Base-by-base conservation (phyloP, 2,113 vertebrate genomes). In the Eonycteris spelaea region DNA sequence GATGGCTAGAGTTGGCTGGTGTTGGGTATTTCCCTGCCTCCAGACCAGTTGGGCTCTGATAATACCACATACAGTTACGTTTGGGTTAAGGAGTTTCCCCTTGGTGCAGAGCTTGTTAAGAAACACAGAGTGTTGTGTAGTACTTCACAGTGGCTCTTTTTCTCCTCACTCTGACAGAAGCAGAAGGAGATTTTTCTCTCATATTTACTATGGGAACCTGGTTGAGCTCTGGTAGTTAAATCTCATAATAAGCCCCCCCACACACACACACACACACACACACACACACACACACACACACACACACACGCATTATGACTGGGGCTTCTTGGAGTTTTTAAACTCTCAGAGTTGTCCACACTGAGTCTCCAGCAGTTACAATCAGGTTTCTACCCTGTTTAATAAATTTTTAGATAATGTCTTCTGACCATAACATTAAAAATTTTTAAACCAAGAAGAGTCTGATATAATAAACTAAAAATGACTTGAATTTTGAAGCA, bases 401-500 rank as follows among this genome's bases (percentile, higher is more conserved):
- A 57, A 77, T 86, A 78, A 30, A 59, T 24, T 86, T 67, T 55
- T 43, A 90, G 63, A 74, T 33, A 3, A 86, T 71, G 63, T 75
- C 10, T 40, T 77, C 15, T 26, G 18, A 85, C 8, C 6, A 33
- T 48, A 28, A 14, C 26, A 82, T 70, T 90, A 40, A 79, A 86
- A 94, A 67, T 73, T 12, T 15, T 83, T 90, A 87, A 80, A 43
- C 21, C 26, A 63, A 53, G 59, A 90, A 73, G 11, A 65, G 3
- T 78, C 51, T 86, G 2, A 1, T 67, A 30, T 24, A 96, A 87
- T n/a, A 22, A 86, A 59, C 1, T 51, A 91, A n/a, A 21, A 79
- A 38, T 77, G 45, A 57, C 2, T 85, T 89, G 18, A 86, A 59
- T 59, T 90, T 92, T 87, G 16, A 95, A 92, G 14, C 26, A 94